Evolutionary conservation across 2,797 vertebrate genomes (phyloP).

Genomic region (Harpagifer antarcticus): DNA sequence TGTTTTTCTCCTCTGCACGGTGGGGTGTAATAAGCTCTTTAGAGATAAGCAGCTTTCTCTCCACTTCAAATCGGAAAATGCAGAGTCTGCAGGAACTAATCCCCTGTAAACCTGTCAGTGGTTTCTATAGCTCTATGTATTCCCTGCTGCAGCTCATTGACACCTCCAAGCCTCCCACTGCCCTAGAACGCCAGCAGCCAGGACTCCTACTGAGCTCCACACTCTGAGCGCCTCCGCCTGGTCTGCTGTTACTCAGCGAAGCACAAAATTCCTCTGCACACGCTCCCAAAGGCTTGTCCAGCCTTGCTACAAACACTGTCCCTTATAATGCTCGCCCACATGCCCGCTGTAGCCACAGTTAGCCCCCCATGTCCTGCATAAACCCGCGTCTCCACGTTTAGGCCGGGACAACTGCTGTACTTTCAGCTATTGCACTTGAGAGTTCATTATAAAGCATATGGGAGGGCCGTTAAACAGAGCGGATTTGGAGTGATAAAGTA

Average conservation of each 20-base stretch:
- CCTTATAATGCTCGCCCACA: constrained; percentile 60
- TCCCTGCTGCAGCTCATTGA: constrained; percentile 75
- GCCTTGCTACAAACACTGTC: constrained; percentile 47
- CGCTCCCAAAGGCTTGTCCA: constrained; percentile 55
- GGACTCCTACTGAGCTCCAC: constrained; percentile 66
- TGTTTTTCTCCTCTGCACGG: constrained; percentile 83
- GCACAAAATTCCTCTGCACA: constrained; percentile 54
- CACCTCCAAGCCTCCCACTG: constrained; percentile 74
- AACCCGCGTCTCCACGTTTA: constrained; percentile 22
- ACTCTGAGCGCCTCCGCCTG: constrained; percentile 73
- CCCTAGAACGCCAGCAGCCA: constrained; percentile 59
- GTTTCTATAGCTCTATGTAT: constrained; percentile 78
- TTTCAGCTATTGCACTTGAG: constrained; percentile 32
- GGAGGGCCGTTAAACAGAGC: constrained; percentile 62
- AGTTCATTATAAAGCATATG: constrained; percentile 65
- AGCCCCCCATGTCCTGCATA: constrained; percentile 27
- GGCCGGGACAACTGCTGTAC: constrained; percentile 24
- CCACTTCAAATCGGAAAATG: constrained; percentile 87
- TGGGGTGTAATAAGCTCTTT: constrained; percentile 85
- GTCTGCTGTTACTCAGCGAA: constrained; percentile 60
- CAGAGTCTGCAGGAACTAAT: constrained; percentile 89
- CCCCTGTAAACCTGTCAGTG: constrained; percentile 86
- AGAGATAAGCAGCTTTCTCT: constrained; percentile 87
- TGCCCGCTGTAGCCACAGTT: constrained; percentile 34
- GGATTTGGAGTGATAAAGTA: constrained; percentile 71